These are phyloP conservation scores for Tubulanus polymorphus DNA, from an alignment of 2,888 invertebrate species.

Conservation along the genomic window DNA sequence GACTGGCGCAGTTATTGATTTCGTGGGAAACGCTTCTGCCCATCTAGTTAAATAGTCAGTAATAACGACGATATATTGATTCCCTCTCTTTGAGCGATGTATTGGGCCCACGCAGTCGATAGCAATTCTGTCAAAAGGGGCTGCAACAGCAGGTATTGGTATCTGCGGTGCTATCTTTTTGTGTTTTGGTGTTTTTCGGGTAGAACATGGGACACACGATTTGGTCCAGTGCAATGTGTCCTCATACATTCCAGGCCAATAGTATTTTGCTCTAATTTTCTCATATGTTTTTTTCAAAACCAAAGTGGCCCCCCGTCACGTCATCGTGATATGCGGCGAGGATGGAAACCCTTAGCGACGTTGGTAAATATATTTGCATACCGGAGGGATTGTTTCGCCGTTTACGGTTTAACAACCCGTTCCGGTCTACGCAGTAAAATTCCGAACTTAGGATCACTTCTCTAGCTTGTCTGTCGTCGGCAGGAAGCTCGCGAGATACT, in stretches of 20 bases:
- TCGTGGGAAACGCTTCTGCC: conserved; percentile 8
- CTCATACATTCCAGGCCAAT: conserved; percentile 11
- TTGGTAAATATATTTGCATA: too few species aligned
- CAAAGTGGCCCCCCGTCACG: background rate
- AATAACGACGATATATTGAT: conserved; percentile 18
- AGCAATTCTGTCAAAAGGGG: conserved; percentile 17
- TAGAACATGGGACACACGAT: conserved; percentile 15
- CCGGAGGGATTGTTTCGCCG: too few species aligned
- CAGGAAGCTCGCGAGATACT: too few species aligned
- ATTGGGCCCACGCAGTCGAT: conserved; percentile 22
- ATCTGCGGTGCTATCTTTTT: conserved; percentile 9
- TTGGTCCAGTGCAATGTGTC: conserved; percentile 14
- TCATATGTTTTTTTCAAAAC: background rate
- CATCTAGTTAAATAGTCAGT: conserved; percentile 12
- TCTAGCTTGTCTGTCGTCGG: background rate
- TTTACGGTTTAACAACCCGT: too few species aligned
- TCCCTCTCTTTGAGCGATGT: conserved; percentile 15
- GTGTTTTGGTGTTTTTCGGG: conserved; percentile 16
- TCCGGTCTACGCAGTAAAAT: too few species aligned
- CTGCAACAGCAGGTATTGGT: conserved; percentile 13
- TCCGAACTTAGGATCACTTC: background rate
- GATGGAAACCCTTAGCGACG: too few species aligned
- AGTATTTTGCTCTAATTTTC: conserved; percentile 13
- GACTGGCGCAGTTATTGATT: background rate
- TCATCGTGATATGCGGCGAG: too few species aligned